These are phyloP conservation scores for Regulus satrapa DNA, from an alignment of 2,113 vertebrate genomes.

Conservation along the genomic window DNA sequence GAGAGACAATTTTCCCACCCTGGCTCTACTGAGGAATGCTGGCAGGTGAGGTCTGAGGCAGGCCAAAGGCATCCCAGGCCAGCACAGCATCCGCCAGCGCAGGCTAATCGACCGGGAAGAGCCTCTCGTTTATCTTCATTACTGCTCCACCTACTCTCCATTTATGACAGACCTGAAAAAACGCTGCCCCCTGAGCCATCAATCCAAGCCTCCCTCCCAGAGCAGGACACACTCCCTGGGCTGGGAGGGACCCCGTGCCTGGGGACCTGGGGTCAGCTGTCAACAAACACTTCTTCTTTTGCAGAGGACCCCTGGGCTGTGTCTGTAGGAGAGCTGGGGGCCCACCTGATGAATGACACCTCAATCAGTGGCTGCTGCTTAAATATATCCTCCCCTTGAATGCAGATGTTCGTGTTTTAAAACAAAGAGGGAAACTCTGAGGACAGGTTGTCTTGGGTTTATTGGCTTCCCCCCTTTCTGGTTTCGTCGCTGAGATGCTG, in stretches of 20 bases:
- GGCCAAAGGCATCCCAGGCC: neutral
- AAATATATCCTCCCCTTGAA: neutral
- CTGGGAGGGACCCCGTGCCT: neutral
- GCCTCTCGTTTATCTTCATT: slow-evolving; percentile 53
- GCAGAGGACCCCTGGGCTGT: neutral
- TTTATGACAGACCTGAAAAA: neutral
- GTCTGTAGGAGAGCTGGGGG: neutral
- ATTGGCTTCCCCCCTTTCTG: neutral
- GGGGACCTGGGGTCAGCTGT: neutral
- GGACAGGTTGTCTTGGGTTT: neutral
- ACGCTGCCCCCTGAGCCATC: neutral
- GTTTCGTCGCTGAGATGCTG: neutral
- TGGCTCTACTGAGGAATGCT: neutral
- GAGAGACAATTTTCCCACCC: neutral
- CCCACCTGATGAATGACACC: neutral
- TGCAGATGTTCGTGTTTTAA: neutral
- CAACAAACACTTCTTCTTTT: neutral
- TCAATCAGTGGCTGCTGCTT: neutral
- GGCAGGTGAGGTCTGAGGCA: slow-evolving; percentile 17
- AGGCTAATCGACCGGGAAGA: neutral
- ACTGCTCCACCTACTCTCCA: slow-evolving; percentile 37
- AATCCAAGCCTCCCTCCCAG: neutral
- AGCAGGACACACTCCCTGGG: neutral
- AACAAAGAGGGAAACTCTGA: neutral
- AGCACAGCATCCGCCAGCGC: neutral